These are phyloP conservation scores for Rhincodon typus DNA, from an alignment of 2,797 vertebrate genomes.

Conservation along the genomic window DNA sequence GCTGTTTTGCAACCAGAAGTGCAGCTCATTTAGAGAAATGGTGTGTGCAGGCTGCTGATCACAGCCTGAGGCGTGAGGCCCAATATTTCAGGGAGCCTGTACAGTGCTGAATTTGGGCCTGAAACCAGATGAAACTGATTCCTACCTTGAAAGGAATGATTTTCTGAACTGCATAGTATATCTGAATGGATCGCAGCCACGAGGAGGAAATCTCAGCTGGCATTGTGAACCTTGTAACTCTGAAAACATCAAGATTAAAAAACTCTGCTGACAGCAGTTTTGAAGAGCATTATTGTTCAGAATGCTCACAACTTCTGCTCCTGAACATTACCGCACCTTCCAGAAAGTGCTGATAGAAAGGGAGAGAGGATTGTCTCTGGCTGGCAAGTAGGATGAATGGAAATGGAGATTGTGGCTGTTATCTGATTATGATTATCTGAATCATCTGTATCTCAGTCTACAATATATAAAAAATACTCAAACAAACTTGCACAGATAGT, in stretches of 20 bases:
- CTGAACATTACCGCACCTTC: slow-evolving; percentile 44
- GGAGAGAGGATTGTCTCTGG: slow-evolving; percentile 43
- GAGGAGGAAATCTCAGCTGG: background rate
- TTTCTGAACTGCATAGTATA: background rate
- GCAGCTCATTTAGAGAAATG: background rate
- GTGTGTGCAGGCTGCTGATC: background rate
- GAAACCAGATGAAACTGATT: background rate
- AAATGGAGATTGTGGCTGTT: too few species aligned
- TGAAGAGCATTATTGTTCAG: background rate
- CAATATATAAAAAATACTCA: background rate
- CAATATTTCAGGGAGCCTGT: background rate
- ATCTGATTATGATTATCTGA: slow-evolving; percentile 40
- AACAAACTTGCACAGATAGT: background rate
- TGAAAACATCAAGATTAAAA: background rate
- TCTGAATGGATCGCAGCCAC: background rate
- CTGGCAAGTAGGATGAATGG: too few species aligned
- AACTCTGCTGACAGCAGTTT: background rate
- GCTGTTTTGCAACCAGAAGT: background rate
- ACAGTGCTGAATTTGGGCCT: background rate
- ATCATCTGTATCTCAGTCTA: slow-evolving; percentile 41
- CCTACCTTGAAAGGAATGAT: background rate
- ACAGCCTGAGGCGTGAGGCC: background rate
- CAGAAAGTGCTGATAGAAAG: slow-evolving; percentile 46
- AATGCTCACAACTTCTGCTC: too few species aligned
- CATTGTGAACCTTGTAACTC: background rate